phyloP scores from a whole-genome alignment of 2,888 invertebrate genomes.

The Drosophila borborema region DNA sequence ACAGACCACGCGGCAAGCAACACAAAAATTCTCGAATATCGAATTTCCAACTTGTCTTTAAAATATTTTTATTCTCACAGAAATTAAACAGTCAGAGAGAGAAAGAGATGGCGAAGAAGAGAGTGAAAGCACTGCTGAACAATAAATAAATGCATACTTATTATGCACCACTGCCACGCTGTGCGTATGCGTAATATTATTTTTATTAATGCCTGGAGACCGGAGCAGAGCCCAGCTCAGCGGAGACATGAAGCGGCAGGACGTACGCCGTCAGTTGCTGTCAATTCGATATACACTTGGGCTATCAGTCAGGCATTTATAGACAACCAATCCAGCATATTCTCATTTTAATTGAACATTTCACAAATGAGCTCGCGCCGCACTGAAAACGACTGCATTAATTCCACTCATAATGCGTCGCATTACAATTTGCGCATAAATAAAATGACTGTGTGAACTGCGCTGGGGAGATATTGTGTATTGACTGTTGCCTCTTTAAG shows the following conservation, averaged over 20 bases:
- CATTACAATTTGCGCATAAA: constrained; percentile 36
- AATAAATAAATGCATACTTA: constrained; percentile 35
- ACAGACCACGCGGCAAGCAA: background rate
- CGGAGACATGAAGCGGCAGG: constrained; percentile 9
- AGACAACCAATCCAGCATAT: constrained; percentile 29
- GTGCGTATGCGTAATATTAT: constrained; percentile 49
- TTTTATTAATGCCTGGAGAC: constrained; percentile 49
- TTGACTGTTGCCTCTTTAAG: constrained; percentile 13
- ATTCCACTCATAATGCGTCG: constrained; percentile 43
- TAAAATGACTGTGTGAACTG: constrained; percentile 11
- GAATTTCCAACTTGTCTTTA: constrained; percentile 1
- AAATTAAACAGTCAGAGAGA: background rate
- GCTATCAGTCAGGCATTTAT: constrained; percentile 50
- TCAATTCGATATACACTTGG: constrained; percentile 57
- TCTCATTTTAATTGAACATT: constrained; percentile 35
- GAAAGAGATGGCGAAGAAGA: no score
- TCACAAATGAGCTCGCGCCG: constrained; percentile 37
- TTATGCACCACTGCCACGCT: constrained; percentile 6
- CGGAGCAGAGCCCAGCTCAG: constrained; percentile 12
- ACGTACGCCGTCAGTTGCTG: constrained; percentile 30
- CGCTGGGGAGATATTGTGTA: background rate
- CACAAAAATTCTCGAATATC: background rate
- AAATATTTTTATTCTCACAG: background rate
- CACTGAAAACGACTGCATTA: constrained; percentile 48
- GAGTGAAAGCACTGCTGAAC: background rate